Base-by-base conservation (phyloP, 1,140 invertebrate genomes). In the Eumaeus atala region DNA sequence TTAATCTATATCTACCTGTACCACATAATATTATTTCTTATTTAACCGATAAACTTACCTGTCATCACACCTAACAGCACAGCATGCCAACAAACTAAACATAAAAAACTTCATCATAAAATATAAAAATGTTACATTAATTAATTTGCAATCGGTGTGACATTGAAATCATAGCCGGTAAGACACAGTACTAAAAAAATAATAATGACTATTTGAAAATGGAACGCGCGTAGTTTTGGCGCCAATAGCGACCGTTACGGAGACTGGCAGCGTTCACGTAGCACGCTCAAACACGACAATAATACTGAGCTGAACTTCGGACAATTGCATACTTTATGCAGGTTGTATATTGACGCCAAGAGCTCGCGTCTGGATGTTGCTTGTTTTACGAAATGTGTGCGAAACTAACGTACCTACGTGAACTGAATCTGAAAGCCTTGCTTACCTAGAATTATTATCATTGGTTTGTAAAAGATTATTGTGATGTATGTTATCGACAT, bases 41-140 rank as follows among this genome's bases (percentile, higher is more conserved):
- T n/a, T n/a, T n/a, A n/a, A n/a, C n/a, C n/a, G n/a, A n/a, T 3
- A 28, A 28, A 53, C 50, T 56, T 66, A 79, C 76, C 72, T 67
- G 7, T 76, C 69, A 56, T 80, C 73, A 54, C 73, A 78, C 57
- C 52, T 71, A n/a, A 78, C 77, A 18, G 72, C 67, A 57, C 58
- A 76, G 28, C 64, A 66, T 57, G 64, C 67, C 56, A 80, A 67
- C 56, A 80, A 47, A 10, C 74, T 51, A 59, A 74, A 70, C 47
- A 75, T 52, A 18, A 73, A 70, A 56, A 65, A 55, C 59, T 59
- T 70, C 74, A 77, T 78, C 49, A 37, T 58, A 66, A 57, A 53
- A 56, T 51, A 28, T 28, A 54, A 52, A 52, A 17, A 54, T 48
- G 40, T 49, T 16, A 14, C 14, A 38, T n/a, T n/a, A 14, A 36